A percentile compares a stretch with the other conserved stretches of the same genome.
These are phyloP conservation scores for Fregata magnificens DNA, from an alignment of 2,113 vertebrate species.

Conservation along the genomic window DNA sequence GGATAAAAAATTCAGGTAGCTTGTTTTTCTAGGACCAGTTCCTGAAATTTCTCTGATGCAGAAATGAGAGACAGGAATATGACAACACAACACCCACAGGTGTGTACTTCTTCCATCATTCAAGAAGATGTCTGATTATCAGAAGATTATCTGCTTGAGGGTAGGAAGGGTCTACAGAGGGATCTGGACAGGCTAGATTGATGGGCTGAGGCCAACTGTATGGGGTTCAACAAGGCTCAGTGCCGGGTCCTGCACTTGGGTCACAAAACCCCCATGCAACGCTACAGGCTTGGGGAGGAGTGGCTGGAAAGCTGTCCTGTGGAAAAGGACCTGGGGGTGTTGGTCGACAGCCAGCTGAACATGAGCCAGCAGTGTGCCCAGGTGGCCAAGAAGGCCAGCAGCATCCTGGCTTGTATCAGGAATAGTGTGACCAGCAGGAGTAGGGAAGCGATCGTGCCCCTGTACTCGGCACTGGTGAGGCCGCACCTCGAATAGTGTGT, in stretches of 20 bases:
- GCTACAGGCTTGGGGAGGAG: too few relatives aligned
- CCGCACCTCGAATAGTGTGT: too few relatives aligned
- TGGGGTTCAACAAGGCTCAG: neutral
- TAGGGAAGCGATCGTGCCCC: accelerated
- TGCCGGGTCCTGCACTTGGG: neutral
- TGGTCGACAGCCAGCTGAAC: too few relatives aligned
- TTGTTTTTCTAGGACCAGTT: neutral
- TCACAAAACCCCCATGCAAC: neutral
- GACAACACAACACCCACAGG: neutral
- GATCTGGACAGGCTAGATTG: neutral
- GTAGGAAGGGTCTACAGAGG: neutral
- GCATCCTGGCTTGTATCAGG: too few relatives aligned
- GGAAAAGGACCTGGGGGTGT: too few relatives aligned
- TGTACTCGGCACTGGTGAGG: too few relatives aligned
- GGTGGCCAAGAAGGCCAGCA: too few relatives aligned
- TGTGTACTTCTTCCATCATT: neutral
- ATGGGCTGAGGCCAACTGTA: neutral
- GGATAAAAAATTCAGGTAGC: neutral
- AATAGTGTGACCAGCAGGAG: too few relatives aligned
- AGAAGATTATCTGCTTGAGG: neutral
- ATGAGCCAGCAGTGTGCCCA: too few relatives aligned
- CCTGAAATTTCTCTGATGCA: neutral
- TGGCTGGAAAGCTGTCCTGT: too few relatives aligned
- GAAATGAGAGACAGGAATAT: neutral
- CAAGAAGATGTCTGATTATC: neutral